These are phyloP conservation scores for Stenichneumon culpator DNA, from an alignment of 2,888 invertebrate species.

Conservation along the genomic window DNA sequence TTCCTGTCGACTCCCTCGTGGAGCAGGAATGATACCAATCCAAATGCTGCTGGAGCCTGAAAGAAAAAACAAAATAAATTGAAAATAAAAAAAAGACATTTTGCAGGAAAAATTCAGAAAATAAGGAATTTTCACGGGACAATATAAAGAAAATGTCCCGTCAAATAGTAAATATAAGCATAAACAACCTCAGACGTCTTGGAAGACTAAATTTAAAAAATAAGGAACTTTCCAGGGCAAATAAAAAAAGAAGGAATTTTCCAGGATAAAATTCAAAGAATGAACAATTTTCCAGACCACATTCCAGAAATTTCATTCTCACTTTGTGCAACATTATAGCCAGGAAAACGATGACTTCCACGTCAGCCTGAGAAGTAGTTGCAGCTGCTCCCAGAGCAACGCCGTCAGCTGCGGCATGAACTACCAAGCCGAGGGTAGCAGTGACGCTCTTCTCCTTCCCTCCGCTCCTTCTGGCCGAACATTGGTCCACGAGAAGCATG, in stretches of 20 bases:
- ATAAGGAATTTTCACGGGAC: no score
- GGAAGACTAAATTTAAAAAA: no score
- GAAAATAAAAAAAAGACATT: not conserved
- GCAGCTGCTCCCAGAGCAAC: conserved; percentile 99
- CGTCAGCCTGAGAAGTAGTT: conserved; percentile 97
- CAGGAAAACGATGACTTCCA: conserved; percentile 98
- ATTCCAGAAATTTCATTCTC: conserved; percentile 49
- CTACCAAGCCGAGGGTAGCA: conserved; percentile 98
- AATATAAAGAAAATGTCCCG: no score
- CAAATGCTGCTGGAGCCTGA: conserved; percentile 98
- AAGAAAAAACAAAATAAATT: conserved; percentile 68
- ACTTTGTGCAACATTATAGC: conserved; percentile 99
- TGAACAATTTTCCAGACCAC: not conserved
- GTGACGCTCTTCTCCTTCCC: conserved; percentile 93
- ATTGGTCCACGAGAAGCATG: conserved; percentile 98
- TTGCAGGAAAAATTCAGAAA: not conserved
- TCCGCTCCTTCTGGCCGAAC: conserved; percentile 87
- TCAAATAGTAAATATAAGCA: no score
- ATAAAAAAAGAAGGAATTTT: no score
- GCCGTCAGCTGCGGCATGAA: conserved; percentile 99
- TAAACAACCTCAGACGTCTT: no score
- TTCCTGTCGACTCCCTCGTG: conserved; percentile 97
- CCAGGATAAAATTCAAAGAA: conserved; percentile 12
- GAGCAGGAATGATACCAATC: conserved; percentile 97
- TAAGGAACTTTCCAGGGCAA: no score